A percentile compares a stretch with the other conserved stretches of the same genome.
Evolutionary conservation across 1,140 invertebrate species (phyloP).

Genomic region (Zaprionus capensis): DNA sequence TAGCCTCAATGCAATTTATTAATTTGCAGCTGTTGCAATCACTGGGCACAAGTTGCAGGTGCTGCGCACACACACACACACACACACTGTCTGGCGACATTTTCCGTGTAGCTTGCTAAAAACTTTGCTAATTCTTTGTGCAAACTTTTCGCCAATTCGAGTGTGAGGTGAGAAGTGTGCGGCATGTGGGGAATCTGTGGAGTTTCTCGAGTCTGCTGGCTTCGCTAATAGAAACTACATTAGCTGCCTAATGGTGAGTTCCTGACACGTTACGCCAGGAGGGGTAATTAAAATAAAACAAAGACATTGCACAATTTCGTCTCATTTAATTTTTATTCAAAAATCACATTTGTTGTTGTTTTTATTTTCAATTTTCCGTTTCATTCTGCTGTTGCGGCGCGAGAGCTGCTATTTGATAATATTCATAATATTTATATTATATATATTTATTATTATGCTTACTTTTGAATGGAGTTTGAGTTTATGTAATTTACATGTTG

Average conservation of each 20-base stretch:
- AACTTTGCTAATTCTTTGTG: slow-evolving; percentile 70
- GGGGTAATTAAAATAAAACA: neutral
- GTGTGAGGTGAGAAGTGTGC: neutral
- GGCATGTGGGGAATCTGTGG: slow-evolving; percentile 37
- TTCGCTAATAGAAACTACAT: slow-evolving; percentile 67
- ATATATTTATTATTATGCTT: slow-evolving; percentile 52
- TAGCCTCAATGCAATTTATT: slow-evolving; percentile 54
- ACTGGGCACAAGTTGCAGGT: slow-evolving; percentile 3
- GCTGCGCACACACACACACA: slow-evolving; percentile 1
- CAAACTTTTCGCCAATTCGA: slow-evolving; percentile 54
- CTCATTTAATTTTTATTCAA: slow-evolving; percentile 80
- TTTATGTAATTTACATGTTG: slow-evolving; percentile 74
- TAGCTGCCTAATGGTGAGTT: slow-evolving; percentile 48
- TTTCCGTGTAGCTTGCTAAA: slow-evolving; percentile 36
- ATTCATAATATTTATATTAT: slow-evolving; percentile 51
- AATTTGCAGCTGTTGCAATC: slow-evolving; percentile 53
- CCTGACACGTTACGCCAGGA: neutral
- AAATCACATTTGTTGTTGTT: slow-evolving; percentile 79
- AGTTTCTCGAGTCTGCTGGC: slow-evolving; percentile 21
- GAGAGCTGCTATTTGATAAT: slow-evolving; percentile 47
- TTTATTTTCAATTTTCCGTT: slow-evolving; percentile 27
- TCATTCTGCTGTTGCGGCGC: slow-evolving; percentile 41
- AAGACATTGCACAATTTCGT: slow-evolving; percentile 19
- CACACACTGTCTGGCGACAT: slow-evolving; percentile 27
- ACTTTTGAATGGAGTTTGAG: slow-evolving; percentile 41